Conservation (phyloP, 2,888 invertebrate genomes). For the Agrochola lota region DNA sequence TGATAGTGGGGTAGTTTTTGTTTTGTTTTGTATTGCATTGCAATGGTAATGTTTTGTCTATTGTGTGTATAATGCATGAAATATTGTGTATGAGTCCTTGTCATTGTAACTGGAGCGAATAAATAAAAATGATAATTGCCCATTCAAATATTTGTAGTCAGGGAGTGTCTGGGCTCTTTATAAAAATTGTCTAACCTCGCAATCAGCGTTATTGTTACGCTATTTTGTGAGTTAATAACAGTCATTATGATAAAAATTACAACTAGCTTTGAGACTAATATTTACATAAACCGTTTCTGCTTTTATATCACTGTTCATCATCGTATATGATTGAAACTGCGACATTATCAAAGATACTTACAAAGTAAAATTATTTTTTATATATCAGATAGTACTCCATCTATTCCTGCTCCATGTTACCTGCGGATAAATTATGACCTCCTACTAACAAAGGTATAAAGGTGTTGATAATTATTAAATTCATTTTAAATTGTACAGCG, state of each 20-base stretch:
- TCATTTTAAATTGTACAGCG: conserved; percentile 55
- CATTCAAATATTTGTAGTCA: neutral
- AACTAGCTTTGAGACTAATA: neutral
- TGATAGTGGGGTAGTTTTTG: no score
- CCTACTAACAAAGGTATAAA: conserved; percentile 53
- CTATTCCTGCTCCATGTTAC: conserved; percentile 1
- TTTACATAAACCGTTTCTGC: neutral
- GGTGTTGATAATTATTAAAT: conserved; percentile 64
- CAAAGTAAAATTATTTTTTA: no score
- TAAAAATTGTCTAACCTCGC: no score
- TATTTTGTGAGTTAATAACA: neutral
- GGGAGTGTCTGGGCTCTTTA: no score
- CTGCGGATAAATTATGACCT: conserved; percentile 53
- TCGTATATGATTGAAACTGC: no score
- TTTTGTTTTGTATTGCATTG: no score
- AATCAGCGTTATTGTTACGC: no score
- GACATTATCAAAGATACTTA: no score
- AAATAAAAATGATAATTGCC: neutral
- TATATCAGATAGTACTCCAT: conserved; percentile 11
- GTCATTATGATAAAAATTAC: neutral
- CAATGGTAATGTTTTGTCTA: no score
- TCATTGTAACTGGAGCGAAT: neutral
- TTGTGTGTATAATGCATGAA: no score
- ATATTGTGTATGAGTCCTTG: neutral
- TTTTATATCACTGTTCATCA: neutral